Base-by-base conservation (phyloP, 1,140 invertebrate genomes). In the Calephelis nemesis region DNA sequence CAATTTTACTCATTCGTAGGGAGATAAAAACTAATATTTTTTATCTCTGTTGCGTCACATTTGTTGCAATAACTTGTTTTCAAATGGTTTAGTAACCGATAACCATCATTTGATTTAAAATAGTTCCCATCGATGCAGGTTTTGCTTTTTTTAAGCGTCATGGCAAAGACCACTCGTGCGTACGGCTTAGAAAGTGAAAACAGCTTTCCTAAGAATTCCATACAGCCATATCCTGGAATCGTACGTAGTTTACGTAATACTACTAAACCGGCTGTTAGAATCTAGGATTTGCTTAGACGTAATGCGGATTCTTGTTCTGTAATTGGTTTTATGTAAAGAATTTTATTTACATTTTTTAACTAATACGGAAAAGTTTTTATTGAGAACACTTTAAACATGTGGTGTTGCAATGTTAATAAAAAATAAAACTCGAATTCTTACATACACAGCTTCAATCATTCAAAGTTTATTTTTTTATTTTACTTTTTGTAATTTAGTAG, bases 171-270 rank as follows among this genome's bases (percentile, higher is more conserved):
- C 68, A 69, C 47, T 74, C 72, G 72, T 73, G 72, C 74, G 70
- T 74, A 74, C 54, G 11, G 54, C 69, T 60, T 64, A 70, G 75
- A 76, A 76, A 76, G 75, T 67, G 70, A 73, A 69, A 73, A 69
- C 54, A 19, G 68, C 75, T 76, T 76, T 74, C 68, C 39, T 69
- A 71, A 74, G 68, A 75, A 75, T 73, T 69, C 67, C 48, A 71
- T 70, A 67, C 69, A 66, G 40, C 60, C 64, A 69, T 74, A 69
- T 72, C 60, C 75, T 74, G 75, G 75, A 76, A 74, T 68, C 73
- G 68, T 73, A 65, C 69, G 40, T 15, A 60, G 30, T 6, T 52
- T 52, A 47, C 19, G 50, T n/a, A 52, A 47, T 4, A 15, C 10
- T 12, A 48, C 30, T 65, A 52, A 65, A 54, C 52, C 15, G 50